A percentile compares a stretch with the other conserved stretches of the same genome.
Evolutionary conservation across 64 coral and sea anemone species (phyloP).

Genomic region (Actinia tenebrosa): DNA sequence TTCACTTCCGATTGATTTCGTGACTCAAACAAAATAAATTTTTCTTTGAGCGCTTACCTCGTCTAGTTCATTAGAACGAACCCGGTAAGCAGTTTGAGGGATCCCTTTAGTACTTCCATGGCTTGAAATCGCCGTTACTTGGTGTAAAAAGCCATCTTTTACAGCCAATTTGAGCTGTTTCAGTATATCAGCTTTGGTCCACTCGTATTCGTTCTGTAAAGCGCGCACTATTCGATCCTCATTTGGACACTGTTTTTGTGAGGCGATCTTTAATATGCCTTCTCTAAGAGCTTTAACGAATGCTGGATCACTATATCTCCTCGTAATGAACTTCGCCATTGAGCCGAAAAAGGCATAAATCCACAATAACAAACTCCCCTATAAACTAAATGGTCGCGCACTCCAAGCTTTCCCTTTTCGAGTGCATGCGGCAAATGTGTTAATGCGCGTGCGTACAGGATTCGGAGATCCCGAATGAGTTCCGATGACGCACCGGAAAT

Average conservation of each 20-base stretch:
- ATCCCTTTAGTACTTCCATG: constrained; percentile 92
- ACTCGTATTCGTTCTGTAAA: constrained; percentile 81
- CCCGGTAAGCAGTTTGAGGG: constrained; percentile 82
- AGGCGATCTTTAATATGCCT: constrained; percentile 66
- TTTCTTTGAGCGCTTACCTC: neutral
- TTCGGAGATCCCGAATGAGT: constrained; percentile 41
- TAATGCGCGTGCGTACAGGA: neutral
- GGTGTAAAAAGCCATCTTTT: constrained; percentile 82
- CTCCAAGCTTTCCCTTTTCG: constrained; percentile 25
- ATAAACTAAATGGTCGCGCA: neutral
- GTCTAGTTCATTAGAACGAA: constrained; percentile 47
- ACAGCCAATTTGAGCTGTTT: constrained; percentile 96
- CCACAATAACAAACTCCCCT: constrained; percentile 3
- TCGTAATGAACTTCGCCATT: constrained; percentile 80
- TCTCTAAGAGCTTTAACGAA: constrained; percentile 79
- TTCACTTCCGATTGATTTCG: constrained; percentile 34
- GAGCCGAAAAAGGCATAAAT: constrained; percentile 12
- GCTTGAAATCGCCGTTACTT: constrained; percentile 75
- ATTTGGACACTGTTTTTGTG: constrained; percentile 98
- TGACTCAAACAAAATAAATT: neutral
- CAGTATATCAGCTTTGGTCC: constrained; percentile 70
- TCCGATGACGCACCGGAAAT: constrained; percentile 57
- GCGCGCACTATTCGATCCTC: constrained; percentile 79
- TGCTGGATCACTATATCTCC: constrained; percentile 79
- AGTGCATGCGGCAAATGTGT: constrained; percentile 27